Percentiles rank a stretch among this genome's conserved stretches.
phyloP scores from a whole-genome alignment of 2,113 vertebrate species.

The Tragulus kanchil region DNA sequence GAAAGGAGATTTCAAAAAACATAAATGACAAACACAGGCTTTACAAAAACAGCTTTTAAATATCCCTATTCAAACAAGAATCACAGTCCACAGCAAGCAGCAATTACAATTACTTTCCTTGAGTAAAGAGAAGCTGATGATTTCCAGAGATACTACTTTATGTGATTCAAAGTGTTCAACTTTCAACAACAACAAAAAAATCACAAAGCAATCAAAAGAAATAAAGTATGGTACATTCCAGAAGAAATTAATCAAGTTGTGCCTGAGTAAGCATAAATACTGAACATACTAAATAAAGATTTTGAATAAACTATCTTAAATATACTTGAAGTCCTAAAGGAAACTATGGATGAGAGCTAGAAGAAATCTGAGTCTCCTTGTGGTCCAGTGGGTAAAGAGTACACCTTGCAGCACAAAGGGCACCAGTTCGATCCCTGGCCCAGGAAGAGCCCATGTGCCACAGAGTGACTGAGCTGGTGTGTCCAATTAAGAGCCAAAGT shows the following conservation, averaged over 20 bases:
- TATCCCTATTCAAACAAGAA: constrained; percentile 33
- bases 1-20: background rate
- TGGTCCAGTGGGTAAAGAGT: too few relatives aligned
- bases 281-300: background rate
- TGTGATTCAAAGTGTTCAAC: background rate
- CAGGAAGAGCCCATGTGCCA: too few relatives aligned
- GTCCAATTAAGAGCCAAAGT: too few relatives aligned
- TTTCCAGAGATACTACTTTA: background rate
- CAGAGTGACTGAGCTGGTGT: too few relatives aligned
- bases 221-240: background rate
- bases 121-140: background rate
- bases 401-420: too few relatives aligned
- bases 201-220: constrained; percentile 12
- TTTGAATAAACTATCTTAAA: constrained; percentile 24
- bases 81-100: background rate
- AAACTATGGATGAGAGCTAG: background rate
- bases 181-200: background rate
- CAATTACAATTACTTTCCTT: background rate
- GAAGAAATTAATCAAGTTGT: background rate
- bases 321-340: background rate
- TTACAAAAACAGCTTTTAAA: constrained; percentile 7
- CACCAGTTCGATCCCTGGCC: too few relatives aligned
- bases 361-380: too few relatives aligned
- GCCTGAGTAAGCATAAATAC: background rate
- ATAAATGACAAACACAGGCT: background rate